These are phyloP conservation scores for Pholis gunnellus DNA, from an alignment of 2,113 vertebrate genomes.

Conservation along the genomic window DNA sequence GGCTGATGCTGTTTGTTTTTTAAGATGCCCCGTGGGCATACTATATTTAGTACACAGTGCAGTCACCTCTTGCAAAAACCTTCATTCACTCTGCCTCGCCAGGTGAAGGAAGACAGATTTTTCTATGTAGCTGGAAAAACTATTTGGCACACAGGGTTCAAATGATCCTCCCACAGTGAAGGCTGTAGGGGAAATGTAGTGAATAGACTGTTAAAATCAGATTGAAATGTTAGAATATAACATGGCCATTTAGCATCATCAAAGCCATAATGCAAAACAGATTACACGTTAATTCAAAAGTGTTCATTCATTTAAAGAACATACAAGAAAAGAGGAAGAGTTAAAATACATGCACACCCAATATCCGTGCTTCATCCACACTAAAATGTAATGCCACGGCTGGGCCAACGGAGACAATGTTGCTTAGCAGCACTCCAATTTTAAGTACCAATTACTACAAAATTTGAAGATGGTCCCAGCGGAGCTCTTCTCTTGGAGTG, in stretches of 20 bases:
- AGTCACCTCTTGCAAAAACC: neutral
- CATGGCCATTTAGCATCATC: neutral
- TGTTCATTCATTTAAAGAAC: neutral
- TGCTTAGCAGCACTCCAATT: constrained; percentile 42
- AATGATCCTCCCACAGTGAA: constrained; percentile 1
- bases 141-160: constrained; percentile 5
- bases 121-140: neutral
- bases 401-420: constrained; percentile 38
- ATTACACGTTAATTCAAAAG: neutral
- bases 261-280: neutral
- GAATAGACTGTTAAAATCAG: neutral
- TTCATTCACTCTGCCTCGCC: constrained; percentile 19
- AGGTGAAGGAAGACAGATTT: constrained; percentile 13
- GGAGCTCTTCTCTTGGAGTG: constrained; percentile 24
- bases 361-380: constrained; percentile 7
- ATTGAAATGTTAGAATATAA: neutral
- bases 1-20: neutral
- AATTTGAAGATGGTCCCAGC: constrained; percentile 38
- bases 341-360: constrained; percentile 3
- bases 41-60: constrained; percentile 29
- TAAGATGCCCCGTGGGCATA: neutral
- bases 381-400: constrained; percentile 17
- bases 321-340: neutral
- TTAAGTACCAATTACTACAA: constrained; percentile 57
- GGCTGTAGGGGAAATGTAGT: neutral